These are phyloP conservation scores for Tachypleus tridentatus DNA, from an alignment of 1,140 invertebrate genomes.

Conservation along the genomic window DNA sequence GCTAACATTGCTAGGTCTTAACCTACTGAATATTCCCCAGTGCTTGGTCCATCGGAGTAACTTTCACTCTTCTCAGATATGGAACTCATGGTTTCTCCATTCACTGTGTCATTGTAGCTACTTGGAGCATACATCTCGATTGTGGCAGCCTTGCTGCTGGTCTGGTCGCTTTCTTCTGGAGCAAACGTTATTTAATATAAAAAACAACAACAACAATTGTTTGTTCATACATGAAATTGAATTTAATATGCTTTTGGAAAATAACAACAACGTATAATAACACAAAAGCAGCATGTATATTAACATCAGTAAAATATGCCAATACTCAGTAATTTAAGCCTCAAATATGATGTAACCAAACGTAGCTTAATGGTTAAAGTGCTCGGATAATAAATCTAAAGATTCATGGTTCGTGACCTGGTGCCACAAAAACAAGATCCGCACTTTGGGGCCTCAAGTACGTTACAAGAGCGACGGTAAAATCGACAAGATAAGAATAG, in stretches of 20 bases:
- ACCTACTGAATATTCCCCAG: constrained; percentile 61
- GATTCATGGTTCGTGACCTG: too few species aligned
- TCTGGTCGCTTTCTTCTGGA: constrained; percentile 37
- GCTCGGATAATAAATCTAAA: too few species aligned
- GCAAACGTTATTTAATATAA: too few species aligned
- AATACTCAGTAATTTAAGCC: not conserved
- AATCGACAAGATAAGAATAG: too few species aligned
- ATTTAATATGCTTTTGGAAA: too few species aligned
- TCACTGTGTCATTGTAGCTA: constrained; percentile 84
- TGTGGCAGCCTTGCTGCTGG: constrained; percentile 75
- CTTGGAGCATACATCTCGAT: constrained; percentile 89
- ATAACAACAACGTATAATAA: not conserved
- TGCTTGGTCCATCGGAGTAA: constrained; percentile 60
- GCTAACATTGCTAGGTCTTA: too few species aligned
- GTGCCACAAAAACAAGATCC: too few species aligned
- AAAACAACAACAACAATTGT: too few species aligned
- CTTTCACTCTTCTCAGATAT: constrained; percentile 88
- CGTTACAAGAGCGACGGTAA: too few species aligned
- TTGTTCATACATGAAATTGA: too few species aligned
- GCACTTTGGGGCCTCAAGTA: too few species aligned
- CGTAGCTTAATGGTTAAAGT: too few species aligned
- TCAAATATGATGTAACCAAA: not conserved
- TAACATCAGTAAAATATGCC: not conserved
- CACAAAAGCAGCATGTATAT: not conserved
- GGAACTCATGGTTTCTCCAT: constrained; percentile 77